Conservation (phyloP, 1,140 invertebrate species). For the Mamestra configurata region DNA sequence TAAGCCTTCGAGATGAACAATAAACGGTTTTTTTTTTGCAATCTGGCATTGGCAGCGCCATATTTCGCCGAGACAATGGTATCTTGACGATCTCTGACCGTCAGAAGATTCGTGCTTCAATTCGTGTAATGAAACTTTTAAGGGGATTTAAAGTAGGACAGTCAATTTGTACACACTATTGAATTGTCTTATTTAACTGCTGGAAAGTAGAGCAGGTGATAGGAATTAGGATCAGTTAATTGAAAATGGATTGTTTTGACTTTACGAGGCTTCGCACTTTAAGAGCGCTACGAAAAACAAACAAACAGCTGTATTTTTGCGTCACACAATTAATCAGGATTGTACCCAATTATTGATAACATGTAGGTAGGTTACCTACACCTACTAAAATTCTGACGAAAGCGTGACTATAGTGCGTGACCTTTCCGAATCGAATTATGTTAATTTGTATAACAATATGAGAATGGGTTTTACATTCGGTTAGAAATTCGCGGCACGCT, state of each 20-base stretch:
- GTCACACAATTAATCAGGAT: too few relatives aligned
- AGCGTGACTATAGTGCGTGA: conserved; percentile 18
- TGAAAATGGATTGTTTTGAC: background rate
- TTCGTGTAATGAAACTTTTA: background rate
- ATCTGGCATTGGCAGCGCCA: too few relatives aligned
- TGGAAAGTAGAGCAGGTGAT: background rate
- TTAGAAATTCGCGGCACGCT: background rate
- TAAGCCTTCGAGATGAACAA: conserved; percentile 3
- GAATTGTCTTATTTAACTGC: background rate
- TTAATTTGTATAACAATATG: conserved; percentile 27
- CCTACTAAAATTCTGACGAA: too few relatives aligned
- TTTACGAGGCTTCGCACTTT: background rate
- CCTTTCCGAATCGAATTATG: conserved; percentile 29
- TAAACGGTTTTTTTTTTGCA: conserved; percentile 9
- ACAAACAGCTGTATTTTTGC: background rate
- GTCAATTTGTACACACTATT: background rate
- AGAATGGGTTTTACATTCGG: conserved; percentile 10
- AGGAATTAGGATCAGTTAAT: background rate
- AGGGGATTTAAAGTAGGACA: background rate
- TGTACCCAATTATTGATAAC: background rate
- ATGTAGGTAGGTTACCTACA: background rate
- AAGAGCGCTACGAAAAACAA: background rate
- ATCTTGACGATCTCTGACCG: conserved; percentile 26
- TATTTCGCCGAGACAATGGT: conserved; percentile 5
- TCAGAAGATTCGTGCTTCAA: background rate